Conservation (phyloP, 2,888 invertebrate species). For the Nebria salina region DNA sequence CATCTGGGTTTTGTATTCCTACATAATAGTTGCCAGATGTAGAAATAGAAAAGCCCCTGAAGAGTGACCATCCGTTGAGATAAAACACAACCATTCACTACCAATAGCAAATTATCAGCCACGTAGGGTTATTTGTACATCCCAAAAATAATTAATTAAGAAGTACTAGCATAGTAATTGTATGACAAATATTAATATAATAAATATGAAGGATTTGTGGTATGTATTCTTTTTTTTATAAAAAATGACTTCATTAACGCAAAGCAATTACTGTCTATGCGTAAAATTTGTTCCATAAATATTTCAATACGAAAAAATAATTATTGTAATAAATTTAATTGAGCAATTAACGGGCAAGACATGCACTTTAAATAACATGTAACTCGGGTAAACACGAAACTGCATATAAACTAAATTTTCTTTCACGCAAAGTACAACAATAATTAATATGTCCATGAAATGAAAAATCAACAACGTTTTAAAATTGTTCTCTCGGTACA, state of each 20-base stretch:
- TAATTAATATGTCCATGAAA: conserved; percentile 38
- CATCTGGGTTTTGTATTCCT: conserved; percentile 28
- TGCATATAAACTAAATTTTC: conserved; percentile 26
- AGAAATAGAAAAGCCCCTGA: conserved; percentile 20
- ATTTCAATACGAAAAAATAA: conserved; percentile 30
- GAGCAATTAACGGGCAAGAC: conserved; percentile 37
- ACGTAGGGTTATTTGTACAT: too few species aligned
- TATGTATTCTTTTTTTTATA: conserved; percentile 33
- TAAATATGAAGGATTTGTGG: background rate
- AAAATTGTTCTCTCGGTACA: conserved; percentile 11
- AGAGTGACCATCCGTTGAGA: conserved; percentile 27
- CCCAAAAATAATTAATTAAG: too few species aligned
- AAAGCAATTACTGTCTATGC: conserved; percentile 36
- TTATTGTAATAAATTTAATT: conserved; percentile 47
- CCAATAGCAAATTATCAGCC: background rate
- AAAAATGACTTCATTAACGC: conserved; percentile 44
- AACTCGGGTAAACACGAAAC: conserved; percentile 13
- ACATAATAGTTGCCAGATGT: conserved; percentile 27
- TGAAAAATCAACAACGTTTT: conserved; percentile 27
- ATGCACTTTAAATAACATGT: conserved; percentile 33
- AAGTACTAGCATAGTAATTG: too few species aligned
- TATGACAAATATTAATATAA: background rate
- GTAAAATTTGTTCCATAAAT: conserved; percentile 44
- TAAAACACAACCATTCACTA: conserved; percentile 21
- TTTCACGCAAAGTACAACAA: conserved; percentile 10